A percentile compares a stretch with the other conserved stretches of the same genome.
Conservation (phyloP, 2,113 vertebrate genomes). For the Vidua chalybeata region DNA sequence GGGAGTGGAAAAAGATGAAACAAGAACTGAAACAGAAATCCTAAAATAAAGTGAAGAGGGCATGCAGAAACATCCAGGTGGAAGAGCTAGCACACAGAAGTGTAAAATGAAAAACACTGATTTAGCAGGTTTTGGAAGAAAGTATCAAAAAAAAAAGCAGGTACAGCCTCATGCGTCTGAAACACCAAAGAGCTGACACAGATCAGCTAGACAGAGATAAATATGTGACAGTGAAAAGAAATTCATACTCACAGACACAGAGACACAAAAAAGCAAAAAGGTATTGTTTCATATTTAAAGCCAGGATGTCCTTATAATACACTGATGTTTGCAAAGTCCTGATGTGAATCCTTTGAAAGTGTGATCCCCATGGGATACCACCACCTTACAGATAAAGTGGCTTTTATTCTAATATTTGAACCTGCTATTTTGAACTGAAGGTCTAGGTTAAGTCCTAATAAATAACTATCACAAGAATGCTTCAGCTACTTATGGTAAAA, state of each 20-base stretch:
- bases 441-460: background rate
- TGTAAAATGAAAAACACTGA: conserved; percentile 3
- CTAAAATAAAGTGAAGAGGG: conserved; percentile 18
- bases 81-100: background rate
- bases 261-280: background rate
- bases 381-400: background rate
- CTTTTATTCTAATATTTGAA: background rate
- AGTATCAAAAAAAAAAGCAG: background rate
- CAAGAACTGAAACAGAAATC: background rate
- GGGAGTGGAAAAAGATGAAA: background rate
- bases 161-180: background rate
- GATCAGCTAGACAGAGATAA: background rate
- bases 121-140: background rate
- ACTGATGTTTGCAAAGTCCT: background rate
- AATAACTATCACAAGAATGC: background rate
- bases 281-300: background rate
- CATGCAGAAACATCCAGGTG: background rate
- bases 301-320: background rate
- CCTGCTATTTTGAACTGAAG: background rate
- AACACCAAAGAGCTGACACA: background rate
- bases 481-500: background rate
- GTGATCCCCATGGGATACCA: background rate
- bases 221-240: background rate
- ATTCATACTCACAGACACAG: background rate
- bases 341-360: background rate